Conservation (phyloP, 23 tunicate genomes). For the Phallusia fumigata region DNA sequence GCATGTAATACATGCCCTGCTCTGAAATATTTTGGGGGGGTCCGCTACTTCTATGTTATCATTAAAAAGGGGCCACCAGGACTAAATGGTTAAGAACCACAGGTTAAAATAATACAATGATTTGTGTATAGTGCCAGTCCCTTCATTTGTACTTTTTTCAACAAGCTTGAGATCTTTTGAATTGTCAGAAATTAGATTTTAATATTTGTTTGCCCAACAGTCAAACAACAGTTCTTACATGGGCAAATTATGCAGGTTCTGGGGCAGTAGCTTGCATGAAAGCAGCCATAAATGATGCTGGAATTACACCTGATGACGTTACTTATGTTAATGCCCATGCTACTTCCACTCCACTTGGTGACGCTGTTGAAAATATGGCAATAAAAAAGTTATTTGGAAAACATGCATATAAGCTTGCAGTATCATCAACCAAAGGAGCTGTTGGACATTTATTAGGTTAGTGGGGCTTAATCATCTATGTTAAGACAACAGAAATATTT, state of each 20-base stretch:
- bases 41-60: too few species aligned
- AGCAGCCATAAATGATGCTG: conserved; percentile 65
- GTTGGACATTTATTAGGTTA: conserved; percentile 79
- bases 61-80: too few species aligned
- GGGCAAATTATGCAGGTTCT: conserved; percentile 19
- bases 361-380: conserved; percentile 66
- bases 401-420: conserved; percentile 46
- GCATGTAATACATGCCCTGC: too few species aligned
- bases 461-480: neutral
- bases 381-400: conserved; percentile 56
- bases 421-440: conserved; percentile 90
- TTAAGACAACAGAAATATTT: neutral
- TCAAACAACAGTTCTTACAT: neutral
- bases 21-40: too few species aligned
- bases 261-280: conserved; percentile 67
- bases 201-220: too few species aligned
- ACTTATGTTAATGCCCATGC: conserved; percentile 93
- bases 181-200: too few species aligned
- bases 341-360: conserved; percentile 89
- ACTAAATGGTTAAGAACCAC: too few species aligned
- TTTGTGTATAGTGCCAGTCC: too few species aligned
- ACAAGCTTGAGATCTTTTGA: too few species aligned
- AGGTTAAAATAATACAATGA: too few species aligned
- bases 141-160: too few species aligned
- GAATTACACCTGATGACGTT: conserved; percentile 26